A percentile compares a stretch with the other conserved stretches of the same genome.
These are phyloP conservation scores for Spicauda simplicius DNA, from an alignment of 2,888 invertebrate species.

Conservation along the genomic window DNA sequence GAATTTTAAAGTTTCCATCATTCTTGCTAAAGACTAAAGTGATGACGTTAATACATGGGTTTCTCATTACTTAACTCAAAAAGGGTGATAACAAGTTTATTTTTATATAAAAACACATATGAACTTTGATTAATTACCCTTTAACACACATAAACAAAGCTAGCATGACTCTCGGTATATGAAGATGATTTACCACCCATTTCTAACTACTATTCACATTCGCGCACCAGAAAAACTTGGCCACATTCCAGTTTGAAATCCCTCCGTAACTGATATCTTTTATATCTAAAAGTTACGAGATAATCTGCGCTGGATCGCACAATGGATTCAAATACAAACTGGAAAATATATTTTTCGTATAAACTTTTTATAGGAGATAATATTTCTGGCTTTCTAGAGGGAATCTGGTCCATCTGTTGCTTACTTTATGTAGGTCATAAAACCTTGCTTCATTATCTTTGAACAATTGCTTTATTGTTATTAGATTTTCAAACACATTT, in stretches of 20 bases:
- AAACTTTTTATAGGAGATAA: neutral
- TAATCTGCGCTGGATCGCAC: constrained; percentile 17
- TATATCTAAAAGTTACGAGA: constrained; percentile 30
- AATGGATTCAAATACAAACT: constrained; percentile 9
- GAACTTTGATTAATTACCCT: too few relatives aligned
- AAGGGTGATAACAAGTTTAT: too few relatives aligned
- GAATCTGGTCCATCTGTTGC: neutral
- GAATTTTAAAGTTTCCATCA: too few relatives aligned
- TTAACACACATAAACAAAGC: constrained; percentile 13
- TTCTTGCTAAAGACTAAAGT: too few relatives aligned
- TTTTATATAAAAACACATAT: too few relatives aligned
- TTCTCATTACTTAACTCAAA: too few relatives aligned
- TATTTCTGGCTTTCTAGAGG: neutral
- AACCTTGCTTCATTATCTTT: too few relatives aligned
- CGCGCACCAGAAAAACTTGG: constrained; percentile 30
- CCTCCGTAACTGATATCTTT: constrained; percentile 25
- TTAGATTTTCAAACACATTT: too few relatives aligned
- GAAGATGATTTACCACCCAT: constrained; percentile 11
- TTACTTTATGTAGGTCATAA: neutral
- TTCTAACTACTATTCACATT: constrained; percentile 8
- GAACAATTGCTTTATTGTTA: too few relatives aligned
- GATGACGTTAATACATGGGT: too few relatives aligned
- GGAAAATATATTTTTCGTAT: constrained; percentile 15
- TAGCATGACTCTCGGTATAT: neutral
- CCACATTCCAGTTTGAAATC: constrained; percentile 19